Conservation (phyloP, 2,113 vertebrate species). For the Brienomyrus longianalis region DNA sequence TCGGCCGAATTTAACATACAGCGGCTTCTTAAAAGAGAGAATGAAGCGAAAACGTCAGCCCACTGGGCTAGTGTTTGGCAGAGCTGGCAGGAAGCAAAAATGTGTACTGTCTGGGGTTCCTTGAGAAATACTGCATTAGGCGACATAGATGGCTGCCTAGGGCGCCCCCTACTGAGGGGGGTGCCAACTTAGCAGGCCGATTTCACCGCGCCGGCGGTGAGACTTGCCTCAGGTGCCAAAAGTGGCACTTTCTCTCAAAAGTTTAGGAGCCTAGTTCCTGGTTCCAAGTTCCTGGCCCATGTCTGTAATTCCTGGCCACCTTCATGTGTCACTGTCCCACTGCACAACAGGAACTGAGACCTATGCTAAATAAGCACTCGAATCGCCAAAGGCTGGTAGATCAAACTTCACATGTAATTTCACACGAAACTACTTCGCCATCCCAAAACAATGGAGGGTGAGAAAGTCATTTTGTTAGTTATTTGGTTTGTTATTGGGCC, state of each 20-base stretch:
- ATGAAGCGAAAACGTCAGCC: background rate
- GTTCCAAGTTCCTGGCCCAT: background rate
- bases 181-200: background rate
- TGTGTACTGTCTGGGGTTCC: background rate
- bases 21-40: background rate
- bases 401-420: background rate
- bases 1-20: background rate
- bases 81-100: background rate
- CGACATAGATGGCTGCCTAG: background rate
- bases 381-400: background rate
- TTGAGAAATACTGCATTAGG: background rate
- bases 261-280: background rate
- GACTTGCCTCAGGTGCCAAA: background rate
- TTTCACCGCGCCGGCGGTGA: background rate
- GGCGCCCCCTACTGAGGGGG: background rate
- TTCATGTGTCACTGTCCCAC: background rate
- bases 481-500: background rate
- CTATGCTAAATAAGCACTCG: background rate
- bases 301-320: background rate
- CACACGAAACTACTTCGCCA: background rate
- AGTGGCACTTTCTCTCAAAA: background rate
- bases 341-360: background rate
- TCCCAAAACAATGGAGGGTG: background rate
- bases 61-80: background rate
- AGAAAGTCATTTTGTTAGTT: background rate